phyloP scores from a whole-genome alignment of 2,113 vertebrate genomes.

The Suncus etruscus region DNA sequence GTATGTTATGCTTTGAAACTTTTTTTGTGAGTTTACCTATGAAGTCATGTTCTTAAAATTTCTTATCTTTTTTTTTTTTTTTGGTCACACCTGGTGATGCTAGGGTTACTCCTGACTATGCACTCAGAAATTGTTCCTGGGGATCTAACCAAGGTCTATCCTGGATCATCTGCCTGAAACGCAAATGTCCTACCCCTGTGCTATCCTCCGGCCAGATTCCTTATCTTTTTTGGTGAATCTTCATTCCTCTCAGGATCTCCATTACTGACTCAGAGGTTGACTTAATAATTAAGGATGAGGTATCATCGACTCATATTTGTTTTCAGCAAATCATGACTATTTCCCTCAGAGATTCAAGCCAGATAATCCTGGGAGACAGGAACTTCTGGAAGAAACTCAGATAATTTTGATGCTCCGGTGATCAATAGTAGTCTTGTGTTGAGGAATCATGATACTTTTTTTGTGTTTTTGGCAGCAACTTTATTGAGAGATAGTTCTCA shows the following conservation, averaged over 20 bases:
- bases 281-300: conserved; percentile 50
- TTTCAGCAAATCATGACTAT: not conserved
- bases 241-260: conserved; percentile 18
- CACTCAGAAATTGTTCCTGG: too few species aligned
- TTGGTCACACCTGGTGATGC: too few species aligned
- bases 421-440: not conserved
- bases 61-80: conserved; percentile 45
- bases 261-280: not conserved
- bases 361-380: not conserved
- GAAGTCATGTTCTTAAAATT: conserved; percentile 43
- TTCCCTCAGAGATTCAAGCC: not conserved
- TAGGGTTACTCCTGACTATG: too few species aligned
- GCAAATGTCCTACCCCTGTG: too few species aligned
- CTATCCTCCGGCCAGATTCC: not conserved
- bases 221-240: conserved; percentile 46
- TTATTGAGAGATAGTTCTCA: not conserved
- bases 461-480: not conserved
- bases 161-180: too few species aligned
- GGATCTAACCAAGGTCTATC: too few species aligned
- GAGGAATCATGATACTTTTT: not conserved
- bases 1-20: conserved; percentile 44
- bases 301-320: not conserved
- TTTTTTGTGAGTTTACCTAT: conserved; percentile 55
- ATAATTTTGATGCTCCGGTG: not conserved
- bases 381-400: not conserved